Conservation (phyloP, 2,888 invertebrate species). For the Nomada ruficornis region DNA sequence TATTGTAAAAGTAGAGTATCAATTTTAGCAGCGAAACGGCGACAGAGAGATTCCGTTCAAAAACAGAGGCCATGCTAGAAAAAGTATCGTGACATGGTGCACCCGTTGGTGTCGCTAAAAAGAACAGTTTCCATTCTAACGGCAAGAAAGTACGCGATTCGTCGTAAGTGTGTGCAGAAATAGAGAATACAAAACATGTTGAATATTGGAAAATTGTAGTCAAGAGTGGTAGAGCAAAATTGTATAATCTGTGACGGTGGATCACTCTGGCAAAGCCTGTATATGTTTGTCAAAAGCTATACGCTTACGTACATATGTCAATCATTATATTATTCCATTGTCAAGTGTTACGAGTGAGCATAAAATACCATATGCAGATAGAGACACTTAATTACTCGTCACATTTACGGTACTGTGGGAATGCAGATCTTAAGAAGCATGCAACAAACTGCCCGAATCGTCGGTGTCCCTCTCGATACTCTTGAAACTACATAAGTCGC, state of each 20-base stretch:
- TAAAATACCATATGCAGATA: conserved; percentile 49
- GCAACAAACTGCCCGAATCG: conserved; percentile 48
- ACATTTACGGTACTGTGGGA: conserved; percentile 58
- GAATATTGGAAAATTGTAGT: conserved; percentile 13
- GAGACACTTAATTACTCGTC: conserved; percentile 48
- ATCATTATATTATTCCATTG: conserved; percentile 26
- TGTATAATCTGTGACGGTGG: conserved; percentile 24
- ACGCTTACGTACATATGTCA: conserved; percentile 36
- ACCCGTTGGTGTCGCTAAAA: conserved; percentile 49
- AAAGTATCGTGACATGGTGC: conserved; percentile 60
- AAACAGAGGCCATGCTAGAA: conserved; percentile 64
- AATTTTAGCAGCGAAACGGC: conserved; percentile 7
- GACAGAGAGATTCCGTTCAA: conserved; percentile 19
- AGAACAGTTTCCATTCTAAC: not conserved
- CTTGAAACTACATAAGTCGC: not conserved
- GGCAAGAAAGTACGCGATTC: not conserved
- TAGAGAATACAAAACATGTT: not conserved
- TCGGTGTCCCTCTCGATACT: conserved; percentile 18
- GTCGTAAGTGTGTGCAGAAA: conserved; percentile 21
- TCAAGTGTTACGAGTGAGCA: conserved; percentile 59
- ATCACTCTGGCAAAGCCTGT: conserved; percentile 78
- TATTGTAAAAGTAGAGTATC: conserved; percentile 1
- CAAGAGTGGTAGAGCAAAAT: conserved; percentile 32
- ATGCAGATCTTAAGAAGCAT: conserved; percentile 67
- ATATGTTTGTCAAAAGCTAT: conserved; percentile 78